Base-by-base conservation (phyloP, 2,797 vertebrate species). In the Poecilia wingei region DNA sequence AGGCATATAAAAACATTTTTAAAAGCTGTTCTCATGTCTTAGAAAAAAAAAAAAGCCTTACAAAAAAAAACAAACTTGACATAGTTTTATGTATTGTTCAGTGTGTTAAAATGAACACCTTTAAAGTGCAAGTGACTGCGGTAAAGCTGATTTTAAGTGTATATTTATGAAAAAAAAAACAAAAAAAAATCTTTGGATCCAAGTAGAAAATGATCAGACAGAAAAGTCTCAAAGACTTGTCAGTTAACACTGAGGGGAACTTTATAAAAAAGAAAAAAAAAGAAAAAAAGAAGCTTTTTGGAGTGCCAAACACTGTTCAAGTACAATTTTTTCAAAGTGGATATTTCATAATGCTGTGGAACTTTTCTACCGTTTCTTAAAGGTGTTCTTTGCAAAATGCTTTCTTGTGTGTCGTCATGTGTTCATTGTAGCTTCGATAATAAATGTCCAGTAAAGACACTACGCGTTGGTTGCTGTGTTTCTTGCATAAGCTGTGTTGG, bases 341-440 rank as follows among this genome's bases (percentile, higher is more conserved):
- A 85, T 78, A 84, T 93, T 93, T 94, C 90, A 85, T 89, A 93
- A 87, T 72, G 80, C 89, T 89, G 81, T 89, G 82, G 82, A 79
- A 88, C 82, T 93, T 93, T 94, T 93, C 88, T 93, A 92, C 86
- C 61, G 84, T 92, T 93, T 94, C 87, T 87, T 85, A 92, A 94
- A 88, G 79, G 82, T 92, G 86, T 85, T 83, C 61, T 87, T 90
- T 90, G 77, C 83, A 84, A 76, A 59, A 86, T 84, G 86, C 84
- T 85, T 82, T 83, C 73, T 86, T 76, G 87, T 91, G 87, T 87
- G 78, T 83, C 78, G 80, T 74, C 31, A 14, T 76, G 83, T 86
- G 80, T 74, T 80, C 39, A 53, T 72, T 41, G 86, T 88, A 70
- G 79, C 83, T 82, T 76, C 18, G 83, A 75, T 7, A 31, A 73